Evolutionary conservation across 2,888 invertebrate species (phyloP).

Genomic region (Harmothoe impar): DNA sequence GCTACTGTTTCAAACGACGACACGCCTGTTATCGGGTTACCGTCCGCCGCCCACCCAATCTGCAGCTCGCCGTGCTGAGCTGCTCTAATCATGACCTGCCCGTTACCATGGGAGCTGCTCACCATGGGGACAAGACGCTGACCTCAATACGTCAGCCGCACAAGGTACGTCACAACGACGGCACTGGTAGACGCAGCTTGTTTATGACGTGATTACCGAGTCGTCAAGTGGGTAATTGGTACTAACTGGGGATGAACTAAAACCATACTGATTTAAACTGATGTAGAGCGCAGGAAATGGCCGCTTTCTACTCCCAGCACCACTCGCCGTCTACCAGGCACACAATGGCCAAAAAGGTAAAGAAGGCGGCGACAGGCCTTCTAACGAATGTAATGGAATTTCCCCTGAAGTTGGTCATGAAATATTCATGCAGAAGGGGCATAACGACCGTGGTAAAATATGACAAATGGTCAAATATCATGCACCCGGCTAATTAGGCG

Average conservation of each 20-base stretch:
- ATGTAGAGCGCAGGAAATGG: neutral
- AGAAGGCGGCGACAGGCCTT: neutral
- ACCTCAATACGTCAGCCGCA: neutral
- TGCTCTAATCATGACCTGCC: slow-evolving; percentile 48
- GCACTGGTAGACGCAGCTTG: neutral
- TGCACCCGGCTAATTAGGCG: slow-evolving; percentile 18
- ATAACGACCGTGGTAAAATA: slow-evolving; percentile 38
- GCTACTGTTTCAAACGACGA: slow-evolving; percentile 49
- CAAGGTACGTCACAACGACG: neutral
- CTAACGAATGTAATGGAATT: slow-evolving; percentile 48
- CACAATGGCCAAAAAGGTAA: neutral
- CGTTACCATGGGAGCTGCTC: slow-evolving; percentile 16
- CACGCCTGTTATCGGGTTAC: slow-evolving; percentile 45
- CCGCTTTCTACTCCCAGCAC: neutral
- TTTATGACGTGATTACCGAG: neutral
- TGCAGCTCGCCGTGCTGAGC: slow-evolving; percentile 7
- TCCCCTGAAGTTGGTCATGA: slow-evolving; percentile 45
- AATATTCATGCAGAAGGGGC: slow-evolving; percentile 18
- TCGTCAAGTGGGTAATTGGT: slow-evolving; percentile 6
- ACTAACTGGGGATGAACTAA: neutral
- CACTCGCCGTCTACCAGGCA: neutral
- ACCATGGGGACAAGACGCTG: slow-evolving; percentile 29
- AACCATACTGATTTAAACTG: slow-evolving; percentile 11
- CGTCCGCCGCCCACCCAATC: slow-evolving; percentile 5
- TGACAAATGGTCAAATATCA: slow-evolving; percentile 35